phyloP scores from a whole-genome alignment of 1,140 invertebrate genomes.

The Druon quercuslanigerum region DNA sequence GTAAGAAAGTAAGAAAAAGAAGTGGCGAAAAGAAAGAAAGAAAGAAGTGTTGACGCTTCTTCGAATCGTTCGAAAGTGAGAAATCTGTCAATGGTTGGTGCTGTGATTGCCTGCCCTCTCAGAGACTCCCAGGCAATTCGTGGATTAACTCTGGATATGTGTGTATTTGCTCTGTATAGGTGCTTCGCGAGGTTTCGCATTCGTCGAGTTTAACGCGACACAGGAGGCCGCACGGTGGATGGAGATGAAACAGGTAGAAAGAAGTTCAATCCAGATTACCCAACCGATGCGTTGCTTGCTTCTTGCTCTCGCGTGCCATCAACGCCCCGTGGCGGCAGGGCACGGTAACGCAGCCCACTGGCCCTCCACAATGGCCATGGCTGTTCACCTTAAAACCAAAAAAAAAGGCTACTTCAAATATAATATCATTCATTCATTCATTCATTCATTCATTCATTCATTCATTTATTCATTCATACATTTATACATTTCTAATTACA shows the following conservation, averaged over 20 bases:
- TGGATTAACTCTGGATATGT: conserved; percentile 77
- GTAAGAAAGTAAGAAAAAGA: conserved; percentile 65
- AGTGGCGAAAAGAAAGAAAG: conserved; percentile 61
- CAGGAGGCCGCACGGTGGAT: conserved; percentile 94
- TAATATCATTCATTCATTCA: conserved; percentile 58
- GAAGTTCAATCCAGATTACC: conserved; percentile 72
- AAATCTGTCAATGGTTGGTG: conserved; percentile 74
- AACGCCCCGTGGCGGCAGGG: conserved; percentile 74
- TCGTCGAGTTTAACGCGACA: conserved; percentile 95
- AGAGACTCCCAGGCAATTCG: conserved; percentile 74
- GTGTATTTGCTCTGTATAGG: conserved; percentile 83
- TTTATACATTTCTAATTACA: too few species aligned
- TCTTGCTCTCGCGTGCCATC: conserved; percentile 65
- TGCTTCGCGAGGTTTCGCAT: conserved; percentile 93
- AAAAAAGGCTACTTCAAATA: conserved; percentile 71
- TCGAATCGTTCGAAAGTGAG: conserved; percentile 59
- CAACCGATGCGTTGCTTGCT: conserved; percentile 69
- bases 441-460: too few species aligned
- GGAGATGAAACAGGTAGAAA: conserved; percentile 92
- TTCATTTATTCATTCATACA: too few species aligned
- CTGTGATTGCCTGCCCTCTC: conserved; percentile 77
- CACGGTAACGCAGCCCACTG: conserved; percentile 73
- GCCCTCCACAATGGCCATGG: conserved; percentile 69
- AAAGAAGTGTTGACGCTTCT: conserved; percentile 65
- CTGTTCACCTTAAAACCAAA: conserved; percentile 62